phyloP scores from a whole-genome alignment of 2,113 vertebrate species.

The Jaculus jaculus region DNA sequence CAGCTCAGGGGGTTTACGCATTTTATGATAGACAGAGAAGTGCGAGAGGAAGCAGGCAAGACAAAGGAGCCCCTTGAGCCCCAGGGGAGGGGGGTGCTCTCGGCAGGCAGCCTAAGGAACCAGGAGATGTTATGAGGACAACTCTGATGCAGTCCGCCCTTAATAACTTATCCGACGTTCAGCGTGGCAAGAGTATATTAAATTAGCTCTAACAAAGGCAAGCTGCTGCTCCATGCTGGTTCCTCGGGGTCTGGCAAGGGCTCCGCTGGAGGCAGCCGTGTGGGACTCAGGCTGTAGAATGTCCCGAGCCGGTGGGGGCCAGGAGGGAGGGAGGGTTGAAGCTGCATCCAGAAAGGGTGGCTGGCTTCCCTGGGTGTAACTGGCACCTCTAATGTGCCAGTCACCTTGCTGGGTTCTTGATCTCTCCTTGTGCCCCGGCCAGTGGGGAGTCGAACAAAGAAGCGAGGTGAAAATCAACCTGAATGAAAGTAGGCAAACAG shows the following conservation, averaged over 20 bases:
- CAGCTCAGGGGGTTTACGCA: background rate
- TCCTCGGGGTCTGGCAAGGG: background rate
- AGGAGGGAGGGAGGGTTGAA: background rate
- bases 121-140: slow-evolving; percentile 30
- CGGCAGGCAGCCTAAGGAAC: background rate
- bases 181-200: slow-evolving; percentile 3
- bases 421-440: background rate
- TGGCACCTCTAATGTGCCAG: background rate
- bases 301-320: fast-evolving
- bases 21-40: background rate
- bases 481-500: no score
- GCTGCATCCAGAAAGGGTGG: background rate
- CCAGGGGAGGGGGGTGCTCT: background rate
- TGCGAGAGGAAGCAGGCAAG: background rate
- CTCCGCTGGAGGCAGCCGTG: background rate
- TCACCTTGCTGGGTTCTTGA: background rate
- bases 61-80: background rate
- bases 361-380: background rate
- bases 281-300: background rate
- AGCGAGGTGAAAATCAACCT: no score
- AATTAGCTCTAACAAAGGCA: slow-evolving; percentile 16
- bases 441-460: no score
- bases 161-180: slow-evolving; percentile 54
- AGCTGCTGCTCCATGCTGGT: background rate
- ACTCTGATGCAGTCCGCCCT: slow-evolving; percentile 44